Evolutionary conservation across 1,140 invertebrate genomes (phyloP).

Genomic region (Pachyrhynchus sulphureomaculatus): DNA sequence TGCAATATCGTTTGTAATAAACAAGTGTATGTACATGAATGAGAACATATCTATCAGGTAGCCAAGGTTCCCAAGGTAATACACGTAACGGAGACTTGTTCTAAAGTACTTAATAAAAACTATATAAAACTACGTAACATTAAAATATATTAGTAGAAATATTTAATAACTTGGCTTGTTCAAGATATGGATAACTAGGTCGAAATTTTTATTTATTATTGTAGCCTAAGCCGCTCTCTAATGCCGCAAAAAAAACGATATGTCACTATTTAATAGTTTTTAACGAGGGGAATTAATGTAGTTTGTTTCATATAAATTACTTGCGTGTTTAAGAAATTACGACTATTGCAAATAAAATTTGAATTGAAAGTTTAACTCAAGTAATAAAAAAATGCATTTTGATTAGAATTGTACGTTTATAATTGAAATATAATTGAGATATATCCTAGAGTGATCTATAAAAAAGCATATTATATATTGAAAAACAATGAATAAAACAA

Average conservation of each 20-base stretch:
- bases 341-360: constrained; percentile 1
- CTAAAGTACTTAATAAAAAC: not conserved
- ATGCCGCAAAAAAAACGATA: constrained; percentile 27
- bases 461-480: too few species aligned
- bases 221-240: constrained; percentile 14
- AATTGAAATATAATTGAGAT: too few species aligned
- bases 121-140: constrained; percentile 18
- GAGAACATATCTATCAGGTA: too few species aligned
- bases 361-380: not conserved
- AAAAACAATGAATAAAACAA: too few species aligned
- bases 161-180: constrained; percentile 20
- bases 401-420: too few species aligned
- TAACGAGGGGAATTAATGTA: constrained; percentile 12
- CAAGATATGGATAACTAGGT: constrained; percentile 21
- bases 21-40: too few species aligned
- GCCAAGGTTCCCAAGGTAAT: too few species aligned
- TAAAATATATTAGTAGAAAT: constrained; percentile 21
- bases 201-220: constrained; percentile 20
- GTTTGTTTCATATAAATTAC: constrained; percentile 19
- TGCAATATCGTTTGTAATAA: too few species aligned
- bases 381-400: too few species aligned
- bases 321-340: constrained; percentile 13
- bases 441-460: too few species aligned
- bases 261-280: constrained; percentile 22
- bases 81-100: too few species aligned